A percentile compares a stretch with the other conserved stretches of the same genome.
Conservation (phyloP, 37 sponge, comb jelly and placozoan genomes). For the Cladorhizidae sp. region DNA sequence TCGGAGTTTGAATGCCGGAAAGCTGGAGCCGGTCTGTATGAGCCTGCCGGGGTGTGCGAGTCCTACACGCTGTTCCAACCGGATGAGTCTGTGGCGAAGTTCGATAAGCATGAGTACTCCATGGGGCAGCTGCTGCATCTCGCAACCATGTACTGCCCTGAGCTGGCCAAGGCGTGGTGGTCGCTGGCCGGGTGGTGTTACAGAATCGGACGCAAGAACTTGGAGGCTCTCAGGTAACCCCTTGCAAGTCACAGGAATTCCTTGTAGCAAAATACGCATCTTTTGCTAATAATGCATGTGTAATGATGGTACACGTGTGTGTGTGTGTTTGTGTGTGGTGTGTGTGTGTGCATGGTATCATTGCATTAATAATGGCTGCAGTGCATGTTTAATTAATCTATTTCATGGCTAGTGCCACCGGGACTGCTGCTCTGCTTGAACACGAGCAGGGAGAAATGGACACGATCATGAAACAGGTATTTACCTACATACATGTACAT, state of each 20-base stretch:
- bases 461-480: constrained; percentile 23
- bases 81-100: constrained; percentile 73
- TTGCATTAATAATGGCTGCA: background rate
- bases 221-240: constrained; percentile 80
- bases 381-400: background rate
- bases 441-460: constrained; percentile 71
- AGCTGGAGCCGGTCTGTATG: constrained; percentile 56
- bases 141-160: constrained; percentile 77
- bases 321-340: constrained; percentile 14
- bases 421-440: constrained; percentile 67
- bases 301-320: background rate
- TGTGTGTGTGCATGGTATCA: background rate
- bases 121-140: constrained; percentile 84
- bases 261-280: no score
- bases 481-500: background rate
- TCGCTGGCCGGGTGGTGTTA: constrained; percentile 92
- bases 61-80: constrained; percentile 70
- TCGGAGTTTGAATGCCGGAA: constrained; percentile 57
- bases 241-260: no score
- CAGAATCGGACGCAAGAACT: constrained; percentile 82
- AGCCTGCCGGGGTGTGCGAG: constrained; percentile 12
- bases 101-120: constrained; percentile 76
- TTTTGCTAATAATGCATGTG: no score
- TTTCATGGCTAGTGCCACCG: constrained; percentile 49
- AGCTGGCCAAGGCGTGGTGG: constrained; percentile 89